These are phyloP conservation scores for Hippasteria phrygiana DNA, from an alignment of 53 echinoderm and acorn worm species.

Conservation along the genomic window DNA sequence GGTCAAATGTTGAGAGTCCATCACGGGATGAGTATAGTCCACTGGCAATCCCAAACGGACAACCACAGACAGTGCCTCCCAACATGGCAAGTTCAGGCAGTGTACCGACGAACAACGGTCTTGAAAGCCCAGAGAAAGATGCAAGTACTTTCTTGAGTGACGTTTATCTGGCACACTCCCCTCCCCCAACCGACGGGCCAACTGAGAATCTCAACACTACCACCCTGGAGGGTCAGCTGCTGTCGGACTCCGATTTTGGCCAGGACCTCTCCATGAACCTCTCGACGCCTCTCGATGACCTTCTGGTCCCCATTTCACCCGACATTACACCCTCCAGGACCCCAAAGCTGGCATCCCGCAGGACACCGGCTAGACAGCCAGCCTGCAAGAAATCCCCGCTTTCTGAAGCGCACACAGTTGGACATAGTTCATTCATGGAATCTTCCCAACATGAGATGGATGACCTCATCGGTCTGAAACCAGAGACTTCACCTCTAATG, in stretches of 20 bases:
- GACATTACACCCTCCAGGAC: constrained; percentile 78
- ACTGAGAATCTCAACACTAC: constrained; percentile 29
- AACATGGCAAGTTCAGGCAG: not conserved
- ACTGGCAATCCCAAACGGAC: not conserved
- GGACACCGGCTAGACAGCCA: not conserved
- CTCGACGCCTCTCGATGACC: constrained; percentile 71
- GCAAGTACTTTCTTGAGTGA: constrained; percentile 42
- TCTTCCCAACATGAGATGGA: constrained; percentile 1
- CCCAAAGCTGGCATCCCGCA: constrained; percentile 61
- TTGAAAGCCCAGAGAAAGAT: not conserved
- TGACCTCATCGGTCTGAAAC: not conserved
- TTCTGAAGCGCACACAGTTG: not conserved
- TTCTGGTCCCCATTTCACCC: constrained; percentile 84
- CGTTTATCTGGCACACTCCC: constrained; percentile 65
- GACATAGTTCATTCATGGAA: constrained; percentile 45
- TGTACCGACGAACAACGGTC: not conserved
- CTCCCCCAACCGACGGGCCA: constrained; percentile 44
- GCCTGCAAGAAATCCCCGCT: constrained; percentile 13
- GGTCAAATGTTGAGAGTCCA: not conserved
- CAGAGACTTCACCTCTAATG: constrained; percentile 11
- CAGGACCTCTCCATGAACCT: constrained; percentile 62
- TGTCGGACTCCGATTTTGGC: constrained; percentile 40
- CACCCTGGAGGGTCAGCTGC: constrained; percentile 37
- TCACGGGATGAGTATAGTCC: not conserved
- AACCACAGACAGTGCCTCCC: not conserved